A percentile compares a stretch with the other conserved stretches of the same genome.
phyloP scores from a whole-genome alignment of 2,888 invertebrate genomes.

The Lasioglossum morio region DNA sequence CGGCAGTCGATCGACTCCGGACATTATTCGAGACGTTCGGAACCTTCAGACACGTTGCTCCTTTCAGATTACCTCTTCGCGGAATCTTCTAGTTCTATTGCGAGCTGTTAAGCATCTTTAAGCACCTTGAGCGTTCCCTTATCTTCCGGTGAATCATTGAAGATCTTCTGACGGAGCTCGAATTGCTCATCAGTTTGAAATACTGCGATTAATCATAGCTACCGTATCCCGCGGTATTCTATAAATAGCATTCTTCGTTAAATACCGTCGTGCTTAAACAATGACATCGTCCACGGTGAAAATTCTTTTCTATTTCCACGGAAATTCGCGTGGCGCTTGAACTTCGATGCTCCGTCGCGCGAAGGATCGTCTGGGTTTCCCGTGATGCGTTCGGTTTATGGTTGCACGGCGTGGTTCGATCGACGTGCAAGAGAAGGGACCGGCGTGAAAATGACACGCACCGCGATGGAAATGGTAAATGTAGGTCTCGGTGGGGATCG shows the following conservation, averaged over 20 bases:
- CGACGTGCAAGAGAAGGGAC: not conserved
- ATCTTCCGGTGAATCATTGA: not conserved
- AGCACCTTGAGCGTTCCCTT: not conserved
- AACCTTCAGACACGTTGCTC: not conserved
- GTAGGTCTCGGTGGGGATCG: constrained; percentile 42
- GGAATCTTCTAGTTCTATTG: not conserved
- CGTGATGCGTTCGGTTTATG: not conserved
- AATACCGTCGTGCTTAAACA: not conserved
- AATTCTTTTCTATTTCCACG: not conserved
- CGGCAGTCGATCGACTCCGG: not conserved
- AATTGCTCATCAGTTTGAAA: constrained; percentile 1
- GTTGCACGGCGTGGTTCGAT: not conserved
- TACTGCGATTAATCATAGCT: not conserved
- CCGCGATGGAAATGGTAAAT: constrained; percentile 49
- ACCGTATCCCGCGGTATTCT: not conserved
- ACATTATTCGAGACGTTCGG: not conserved
- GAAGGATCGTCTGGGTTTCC: not conserved
- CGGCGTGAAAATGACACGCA: constrained; percentile 42
- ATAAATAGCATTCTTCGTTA: not conserved
- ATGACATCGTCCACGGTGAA: not conserved
- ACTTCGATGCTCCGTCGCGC: not conserved
- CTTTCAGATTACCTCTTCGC: not conserved
- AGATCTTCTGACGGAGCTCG: not conserved
- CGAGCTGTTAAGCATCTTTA: not conserved
- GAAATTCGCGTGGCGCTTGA: not conserved